Evolutionary conservation across 2,113 vertebrate species (phyloP).

Genomic region (Pseudonaja textilis): DNA sequence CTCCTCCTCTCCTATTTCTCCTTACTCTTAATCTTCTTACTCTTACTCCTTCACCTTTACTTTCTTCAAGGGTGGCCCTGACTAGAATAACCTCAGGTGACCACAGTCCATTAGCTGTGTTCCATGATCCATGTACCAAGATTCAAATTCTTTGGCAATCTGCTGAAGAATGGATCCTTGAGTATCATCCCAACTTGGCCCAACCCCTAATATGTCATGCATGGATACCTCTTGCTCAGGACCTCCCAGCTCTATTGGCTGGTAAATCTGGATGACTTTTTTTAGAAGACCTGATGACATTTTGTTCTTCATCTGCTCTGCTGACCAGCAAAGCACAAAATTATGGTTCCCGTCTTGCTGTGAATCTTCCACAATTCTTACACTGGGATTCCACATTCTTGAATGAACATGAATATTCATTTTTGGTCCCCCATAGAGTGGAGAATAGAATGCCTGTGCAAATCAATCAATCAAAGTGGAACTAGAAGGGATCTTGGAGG

Average conservation of each 20-base stretch:
- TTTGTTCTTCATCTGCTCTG: too few relatives aligned
- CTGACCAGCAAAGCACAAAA: not conserved
- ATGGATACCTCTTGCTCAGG: not conserved
- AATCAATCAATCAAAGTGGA: not conserved
- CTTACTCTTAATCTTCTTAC: too few relatives aligned
- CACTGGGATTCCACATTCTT: too few relatives aligned
- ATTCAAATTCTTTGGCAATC: not conserved
- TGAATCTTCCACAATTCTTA: not conserved
- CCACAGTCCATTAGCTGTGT: not conserved
- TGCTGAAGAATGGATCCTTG: not conserved
- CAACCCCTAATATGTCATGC: not conserved
- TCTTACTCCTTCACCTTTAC: too few relatives aligned
- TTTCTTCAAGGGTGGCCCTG: not conserved
- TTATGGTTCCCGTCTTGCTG: not conserved
- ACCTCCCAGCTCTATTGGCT: not conserved
- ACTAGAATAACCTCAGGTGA: slow-evolving; percentile 2
- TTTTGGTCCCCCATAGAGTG: not conserved
- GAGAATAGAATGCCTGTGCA: not conserved
- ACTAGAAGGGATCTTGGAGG: too few relatives aligned
- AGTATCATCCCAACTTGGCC: not conserved
- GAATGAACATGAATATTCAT: not conserved
- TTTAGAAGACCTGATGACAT: not conserved
- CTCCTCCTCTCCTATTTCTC: too few relatives aligned
- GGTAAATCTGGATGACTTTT: not conserved
- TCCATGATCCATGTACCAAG: slow-evolving; percentile 3